Percentiles rank a stretch among this genome's conserved stretches.
phyloP scores from a whole-genome alignment of 2,888 invertebrate species.

The Camponotus fellah region DNA sequence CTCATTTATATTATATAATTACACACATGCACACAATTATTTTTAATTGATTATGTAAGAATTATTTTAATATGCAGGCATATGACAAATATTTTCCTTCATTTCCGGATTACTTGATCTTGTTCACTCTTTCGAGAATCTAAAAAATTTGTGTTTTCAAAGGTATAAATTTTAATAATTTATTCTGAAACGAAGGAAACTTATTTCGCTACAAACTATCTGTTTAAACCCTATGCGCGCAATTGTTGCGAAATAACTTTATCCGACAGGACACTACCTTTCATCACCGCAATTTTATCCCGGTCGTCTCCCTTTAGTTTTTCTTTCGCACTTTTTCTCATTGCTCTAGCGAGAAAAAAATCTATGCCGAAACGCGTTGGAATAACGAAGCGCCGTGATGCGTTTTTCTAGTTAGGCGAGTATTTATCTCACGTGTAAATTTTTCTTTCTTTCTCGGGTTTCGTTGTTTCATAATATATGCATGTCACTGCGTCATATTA shows the following conservation, averaged over 20 bases:
- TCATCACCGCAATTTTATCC: background rate
- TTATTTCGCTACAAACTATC: conserved; percentile 1
- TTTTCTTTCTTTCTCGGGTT: background rate
- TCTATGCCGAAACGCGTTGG: background rate
- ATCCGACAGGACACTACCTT: background rate
- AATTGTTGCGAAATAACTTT: conserved; percentile 36
- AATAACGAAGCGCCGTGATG: conserved; percentile 44
- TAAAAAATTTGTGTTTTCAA: background rate
- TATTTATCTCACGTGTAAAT: conserved; percentile 20
- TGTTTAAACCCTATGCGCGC: conserved; percentile 16
- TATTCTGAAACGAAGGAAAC: background rate
- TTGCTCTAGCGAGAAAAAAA: background rate
- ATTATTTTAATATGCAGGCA: background rate
- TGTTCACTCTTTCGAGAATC: background rate
- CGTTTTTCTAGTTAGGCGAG: conserved; percentile 40
- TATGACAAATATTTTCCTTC: background rate
- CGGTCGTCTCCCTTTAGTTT: background rate
- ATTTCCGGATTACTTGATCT: background rate
- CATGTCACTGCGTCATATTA: background rate
- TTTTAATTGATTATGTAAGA: background rate
- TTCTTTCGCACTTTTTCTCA: conserved; percentile 21
- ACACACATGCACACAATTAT: too few relatives aligned
- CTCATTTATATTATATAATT: too few relatives aligned
- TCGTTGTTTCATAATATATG: background rate
- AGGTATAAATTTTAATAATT: conserved; percentile 4